These are phyloP conservation scores for Drosophila sordidapex DNA, from an alignment of 2,888 invertebrate species.

Conservation along the genomic window DNA sequence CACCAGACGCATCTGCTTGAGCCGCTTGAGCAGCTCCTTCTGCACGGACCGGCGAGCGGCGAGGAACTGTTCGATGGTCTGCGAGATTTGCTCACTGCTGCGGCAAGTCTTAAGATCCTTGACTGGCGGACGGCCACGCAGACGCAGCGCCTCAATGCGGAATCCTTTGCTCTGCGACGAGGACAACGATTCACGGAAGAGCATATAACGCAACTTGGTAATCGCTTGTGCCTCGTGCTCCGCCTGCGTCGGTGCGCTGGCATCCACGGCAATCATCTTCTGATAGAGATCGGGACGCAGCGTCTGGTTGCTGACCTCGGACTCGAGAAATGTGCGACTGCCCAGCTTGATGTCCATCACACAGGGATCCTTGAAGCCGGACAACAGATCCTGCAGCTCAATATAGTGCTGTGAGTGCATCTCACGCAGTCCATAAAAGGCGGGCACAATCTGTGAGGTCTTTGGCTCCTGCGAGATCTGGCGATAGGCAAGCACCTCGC, in stretches of 20 bases:
- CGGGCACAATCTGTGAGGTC: slow-evolving; percentile 88
- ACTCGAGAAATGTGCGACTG: slow-evolving; percentile 96
- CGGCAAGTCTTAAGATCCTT: slow-evolving; percentile 95
- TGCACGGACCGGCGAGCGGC: slow-evolving; percentile 88
- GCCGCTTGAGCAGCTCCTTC: slow-evolving; percentile 89
- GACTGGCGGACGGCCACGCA: slow-evolving; percentile 92
- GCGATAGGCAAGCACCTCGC: slow-evolving; percentile 92
- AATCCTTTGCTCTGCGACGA: slow-evolving; percentile 97
- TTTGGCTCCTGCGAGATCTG: slow-evolving; percentile 90
- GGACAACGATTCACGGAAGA: slow-evolving; percentile 96
- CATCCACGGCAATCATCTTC: slow-evolving; percentile 97
- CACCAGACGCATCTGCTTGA: slow-evolving; percentile 90
- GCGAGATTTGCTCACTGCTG: slow-evolving; percentile 90
- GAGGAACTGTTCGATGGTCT: slow-evolving; percentile 91
- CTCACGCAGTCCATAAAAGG: slow-evolving; percentile 93
- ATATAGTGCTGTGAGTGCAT: slow-evolving; percentile 92
- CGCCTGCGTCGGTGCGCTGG: slow-evolving; percentile 92
- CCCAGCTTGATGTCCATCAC: slow-evolving; percentile 99
- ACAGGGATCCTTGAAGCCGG: slow-evolving; percentile 95
- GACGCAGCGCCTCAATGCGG: slow-evolving; percentile 97
- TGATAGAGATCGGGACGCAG: slow-evolving; percentile 95
- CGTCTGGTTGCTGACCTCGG: slow-evolving; percentile 95
- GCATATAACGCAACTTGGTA: slow-evolving; percentile 98
- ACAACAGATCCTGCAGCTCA: slow-evolving; percentile 96
- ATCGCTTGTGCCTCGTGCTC: slow-evolving; percentile 93